Evolutionary conservation across 2,113 vertebrate genomes (phyloP), one percentile per base, ranked within the genome.

Genomic region (Furnarius figulus): DNA sequence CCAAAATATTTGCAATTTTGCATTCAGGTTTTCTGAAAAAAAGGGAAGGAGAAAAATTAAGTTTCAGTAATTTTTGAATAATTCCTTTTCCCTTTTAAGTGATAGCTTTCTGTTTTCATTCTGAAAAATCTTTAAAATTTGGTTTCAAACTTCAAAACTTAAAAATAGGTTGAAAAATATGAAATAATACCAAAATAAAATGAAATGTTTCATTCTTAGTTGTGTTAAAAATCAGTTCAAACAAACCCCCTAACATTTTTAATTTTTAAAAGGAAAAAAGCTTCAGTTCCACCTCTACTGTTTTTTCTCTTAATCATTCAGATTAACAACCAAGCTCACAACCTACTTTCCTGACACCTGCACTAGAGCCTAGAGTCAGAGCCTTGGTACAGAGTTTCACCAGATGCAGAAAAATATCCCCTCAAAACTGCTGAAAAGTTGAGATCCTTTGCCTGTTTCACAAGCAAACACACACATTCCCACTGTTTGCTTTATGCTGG

Each of bases 161-260:
- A 49, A 42, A 71, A 79, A 24, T 10, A 52, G 1, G 2, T 50
- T 37, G 6, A 89, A 63, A 3, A 65, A 50, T 20, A 87, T 52
- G 52, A 44, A 84, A 39, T 33, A 37, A 52, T 23, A 37, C 1
- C 5, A 63, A 63, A 22, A 30, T 16, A 8, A 28, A 55, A 37
- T 5, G 4, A 87, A 87, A 8, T 42, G 12, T 13, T 75, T 39
- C 0, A 7, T 35, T 65, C 37, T 25, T 49, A 46, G 3, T 12
- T 61, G 35, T 33, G 19, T 50, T 35, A 20, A 85, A 75, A 67
- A 50, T 40, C 10, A 66, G 9, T 56, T 68, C 2, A 19, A 65
- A 55, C 2, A 62, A 52, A 66, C 25, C 11, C 0, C 0, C 2
- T 3, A 2, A 37, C 3, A 2, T 23, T 28, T 66, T 53, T 44